Base-by-base conservation (phyloP, 1,140 invertebrate genomes). In the Drosophila auraria region DNA sequence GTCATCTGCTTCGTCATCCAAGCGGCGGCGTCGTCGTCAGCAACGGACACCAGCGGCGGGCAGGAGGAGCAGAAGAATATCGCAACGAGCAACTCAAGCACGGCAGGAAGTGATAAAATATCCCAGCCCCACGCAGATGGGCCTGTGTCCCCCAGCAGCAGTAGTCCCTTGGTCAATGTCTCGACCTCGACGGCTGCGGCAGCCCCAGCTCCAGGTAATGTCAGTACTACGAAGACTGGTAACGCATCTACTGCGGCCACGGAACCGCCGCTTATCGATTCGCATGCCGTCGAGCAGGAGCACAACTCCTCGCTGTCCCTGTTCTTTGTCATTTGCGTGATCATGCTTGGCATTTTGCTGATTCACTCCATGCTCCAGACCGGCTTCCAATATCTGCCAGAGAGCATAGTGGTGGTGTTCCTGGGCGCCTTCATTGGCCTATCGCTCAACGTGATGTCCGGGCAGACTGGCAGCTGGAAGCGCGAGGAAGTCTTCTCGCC, bases 401-500 rank as follows among this genome's bases (percentile, higher is more conserved):
- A 99, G 93, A 98, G 97, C 93, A 96, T 99, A 59, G 98, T 99
- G n/a, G 98, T 99, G 79, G 98, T 99, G 17, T 97, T 99, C 89
- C 94, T 99, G 15, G 98, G 98, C 66, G 98, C 97, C 45, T 94
- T 98, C 1, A 98, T 99, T 90, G 98, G 98, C 8, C 94, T 99
- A 71, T 95, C 98, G 33, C 95, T 99, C 60, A 98, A 98, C 92
- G 93, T 99, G 6, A 96, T 99, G 94, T 98, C 97, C 1, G 96
- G 98, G 69, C 95, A 97, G 86, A 97, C 98, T 92, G 97, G 97
- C 44, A 98, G 98, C 93, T 98, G 97, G 97, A 96, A 96, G 91
- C 98, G 98, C 93, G 98, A 99, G 93, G 98, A 99, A 94, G 97
- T 98, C 0, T 99, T 99, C 87, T 98, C 98, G 14, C 98, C 98